Evolutionary conservation across 2,113 vertebrate genomes (phyloP), one percentile per base, ranked within the genome.

Genomic region (Perca fluviatilis): DNA sequence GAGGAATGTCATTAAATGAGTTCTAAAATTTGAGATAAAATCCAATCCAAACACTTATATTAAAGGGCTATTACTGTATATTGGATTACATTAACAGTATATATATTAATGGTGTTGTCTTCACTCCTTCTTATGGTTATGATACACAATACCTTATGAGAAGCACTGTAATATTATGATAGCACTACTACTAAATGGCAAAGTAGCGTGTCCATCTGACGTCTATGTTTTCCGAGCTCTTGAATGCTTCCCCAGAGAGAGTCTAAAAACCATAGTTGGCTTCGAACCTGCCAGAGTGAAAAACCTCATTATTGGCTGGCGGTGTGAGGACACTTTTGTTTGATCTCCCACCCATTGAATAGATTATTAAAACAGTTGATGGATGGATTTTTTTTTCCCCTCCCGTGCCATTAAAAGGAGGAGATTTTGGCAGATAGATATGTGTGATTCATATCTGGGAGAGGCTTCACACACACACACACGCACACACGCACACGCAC

Each of bases 331-430:
- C 76, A 46, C 87, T 81, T 71, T 58, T 84, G 85, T 93, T 91
- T 94, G 90, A 93, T 92, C 88, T 86, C 40, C 70, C 25, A 93
- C 84, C 50, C 91, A 92, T 91, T 76, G 77, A 90, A 91, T 85
- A 86, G 65, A 85, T 90, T 92, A 91, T 90, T 91, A 86, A 91
- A 91, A 93, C 84, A 88, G 83, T 91, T 85, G 90, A 89, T 91
- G 79, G 72, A 75, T 74, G 58, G 49, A 74, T 87, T 79, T 83
- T 87, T 75, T 77, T 71, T 69, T 21, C 16, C 60, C 56, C 46
- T 86, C 78, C 77, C 79, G 60, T 87, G 83, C 80, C 85, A 86
- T 91, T 87, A 79, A 86, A 91, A 87, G 78, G 81, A 86, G 79
- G 80, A 83, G 83, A 83, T 86, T 88, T 74, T 93, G 84, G 87